Percentiles rank a stretch among this genome's conserved stretches.
phyloP scores from a whole-genome alignment of 2,888 invertebrate genomes.

The Beris chalybata region DNA sequence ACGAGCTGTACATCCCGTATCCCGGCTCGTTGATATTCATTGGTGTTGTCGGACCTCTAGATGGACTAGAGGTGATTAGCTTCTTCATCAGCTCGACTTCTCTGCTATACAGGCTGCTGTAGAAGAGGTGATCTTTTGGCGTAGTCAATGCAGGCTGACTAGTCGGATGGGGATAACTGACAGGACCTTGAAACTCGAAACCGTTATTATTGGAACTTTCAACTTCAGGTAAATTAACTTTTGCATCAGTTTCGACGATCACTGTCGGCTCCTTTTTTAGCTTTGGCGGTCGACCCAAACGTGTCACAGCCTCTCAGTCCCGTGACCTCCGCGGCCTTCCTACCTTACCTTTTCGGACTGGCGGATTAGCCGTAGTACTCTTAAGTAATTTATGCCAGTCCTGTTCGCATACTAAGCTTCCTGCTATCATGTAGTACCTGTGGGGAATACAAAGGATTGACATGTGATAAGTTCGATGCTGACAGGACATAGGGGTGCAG shows the following conservation, averaged over 20 bases:
- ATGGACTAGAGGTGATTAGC: slow-evolving; percentile 17
- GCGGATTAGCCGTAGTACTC: slow-evolving; percentile 64
- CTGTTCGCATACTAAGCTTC: slow-evolving; percentile 87
- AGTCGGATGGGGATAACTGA: slow-evolving; percentile 28
- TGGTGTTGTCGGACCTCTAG: background rate
- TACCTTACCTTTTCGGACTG: slow-evolving; percentile 78
- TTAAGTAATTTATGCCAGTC: slow-evolving; percentile 90
- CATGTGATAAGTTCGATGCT: too few relatives aligned
- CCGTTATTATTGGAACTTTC: slow-evolving; percentile 36
- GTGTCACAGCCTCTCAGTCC: slow-evolving; percentile 65
- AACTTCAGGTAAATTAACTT: slow-evolving; percentile 30
- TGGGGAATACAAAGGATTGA: slow-evolving; percentile 27
- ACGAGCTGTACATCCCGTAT: slow-evolving; percentile 4
- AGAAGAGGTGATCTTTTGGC: slow-evolving; percentile 41
- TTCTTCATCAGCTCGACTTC: slow-evolving; percentile 43
- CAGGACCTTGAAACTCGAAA: slow-evolving; percentile 16
- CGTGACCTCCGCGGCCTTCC: slow-evolving; percentile 82
- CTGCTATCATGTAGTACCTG: slow-evolving; percentile 84
- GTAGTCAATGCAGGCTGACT: slow-evolving; percentile 28
- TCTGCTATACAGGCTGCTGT: slow-evolving; percentile 42
- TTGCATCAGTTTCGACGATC: slow-evolving; percentile 27
- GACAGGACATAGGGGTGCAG: background rate
- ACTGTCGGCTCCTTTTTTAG: slow-evolving; percentile 42
- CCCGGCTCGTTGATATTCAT: slow-evolving; percentile 4
- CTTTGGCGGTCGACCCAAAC: slow-evolving; percentile 46